Base-by-base conservation (phyloP, 2,113 vertebrate species). In the Nanorana parkeri region DNA sequence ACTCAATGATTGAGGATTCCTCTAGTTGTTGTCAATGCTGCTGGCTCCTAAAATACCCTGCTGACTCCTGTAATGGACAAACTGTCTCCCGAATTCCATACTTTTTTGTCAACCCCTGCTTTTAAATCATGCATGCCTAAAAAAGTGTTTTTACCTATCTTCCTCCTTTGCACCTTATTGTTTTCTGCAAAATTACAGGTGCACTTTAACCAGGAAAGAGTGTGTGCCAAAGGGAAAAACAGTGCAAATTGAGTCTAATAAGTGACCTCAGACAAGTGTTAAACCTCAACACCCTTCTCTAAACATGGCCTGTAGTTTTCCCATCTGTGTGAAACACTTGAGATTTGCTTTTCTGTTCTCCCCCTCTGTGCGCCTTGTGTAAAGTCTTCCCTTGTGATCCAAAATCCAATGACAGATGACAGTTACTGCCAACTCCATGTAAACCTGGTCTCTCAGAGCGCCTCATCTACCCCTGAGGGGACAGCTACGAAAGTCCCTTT, bases 371-470 rank as follows among this genome's bases (percentile, higher is more conserved):
- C 63, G 56, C 8, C 60, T 77, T 24, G 0, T 0, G 1, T 6
- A 10, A 0, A 0, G 11, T 1, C 0, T 61, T 74, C 23, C n/a
- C 23, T 26, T 28, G 36, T 79, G 26, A 68, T 55, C 0, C 2
- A 28, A 1, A 23, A 68, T 55, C 0, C 2, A 28, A 1, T 47
- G 28, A 54, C 80, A 82, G 11, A 29, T 63, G 73, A 19, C 55
- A 74, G 69, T 56, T 41, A 36, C 65, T 75, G 66, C 28, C 29
- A 52, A n/a, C 8, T 67, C 66, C 26, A 17, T 28, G 75, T 69
- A 85, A 86, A 1, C 21, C 65, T 61, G 51, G 24, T 54, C 29
- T 77, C 47, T 24, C 66, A 17, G 74, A 80, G 64, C 19, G 2
- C 21, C 60, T 85, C 56, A 23, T 83, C 83, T 63, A 4, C 54